Evolutionary conservation across 2,888 invertebrate species (phyloP).

Genomic region (Andrena chrysosceles): DNA sequence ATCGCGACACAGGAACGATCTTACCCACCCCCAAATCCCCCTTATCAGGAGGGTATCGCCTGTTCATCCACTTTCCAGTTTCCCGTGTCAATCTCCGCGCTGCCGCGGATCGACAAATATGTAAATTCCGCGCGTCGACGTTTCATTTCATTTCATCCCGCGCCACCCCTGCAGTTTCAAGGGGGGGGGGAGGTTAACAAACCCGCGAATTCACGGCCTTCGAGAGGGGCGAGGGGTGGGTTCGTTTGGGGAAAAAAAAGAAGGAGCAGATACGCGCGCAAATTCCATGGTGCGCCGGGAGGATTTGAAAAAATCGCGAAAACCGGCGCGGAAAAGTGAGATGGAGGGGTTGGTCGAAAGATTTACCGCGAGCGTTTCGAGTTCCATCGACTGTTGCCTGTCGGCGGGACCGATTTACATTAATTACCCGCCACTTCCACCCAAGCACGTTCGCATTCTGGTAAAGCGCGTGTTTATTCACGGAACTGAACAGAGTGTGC

Average conservation of each 20-base stretch:
- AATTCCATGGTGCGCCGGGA: too few relatives aligned
- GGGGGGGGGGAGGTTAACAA: neutral
- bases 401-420: conserved; percentile 37
- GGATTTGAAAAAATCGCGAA: neutral
- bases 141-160: conserved; percentile 46
- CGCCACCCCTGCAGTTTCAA: neutral
- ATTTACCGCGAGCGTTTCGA: conserved; percentile 40
- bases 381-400: conserved; percentile 26
- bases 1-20: conserved; percentile 25
- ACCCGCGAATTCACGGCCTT: conserved; percentile 1
- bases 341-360: conserved; percentile 4
- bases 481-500: conserved; percentile 4
- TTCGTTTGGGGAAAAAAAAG: neutral
- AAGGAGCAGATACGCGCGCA: too few relatives aligned
- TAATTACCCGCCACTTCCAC: conserved; percentile 36
- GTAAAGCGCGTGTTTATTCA: conserved; percentile 33
- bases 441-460: conserved; percentile 6
- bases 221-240: conserved; percentile 5
- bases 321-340: too few relatives aligned
- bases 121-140: conserved; percentile 33
- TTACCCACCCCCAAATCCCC: neutral
- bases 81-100: conserved; percentile 33
- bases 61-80: conserved; percentile 19
- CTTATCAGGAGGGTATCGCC: conserved; percentile 1
- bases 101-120: conserved; percentile 40